Percentiles rank a stretch among this genome's conserved stretches.
phyloP scores from a whole-genome alignment of 2,797 vertebrate genomes.

The Karalla daura region DNA sequence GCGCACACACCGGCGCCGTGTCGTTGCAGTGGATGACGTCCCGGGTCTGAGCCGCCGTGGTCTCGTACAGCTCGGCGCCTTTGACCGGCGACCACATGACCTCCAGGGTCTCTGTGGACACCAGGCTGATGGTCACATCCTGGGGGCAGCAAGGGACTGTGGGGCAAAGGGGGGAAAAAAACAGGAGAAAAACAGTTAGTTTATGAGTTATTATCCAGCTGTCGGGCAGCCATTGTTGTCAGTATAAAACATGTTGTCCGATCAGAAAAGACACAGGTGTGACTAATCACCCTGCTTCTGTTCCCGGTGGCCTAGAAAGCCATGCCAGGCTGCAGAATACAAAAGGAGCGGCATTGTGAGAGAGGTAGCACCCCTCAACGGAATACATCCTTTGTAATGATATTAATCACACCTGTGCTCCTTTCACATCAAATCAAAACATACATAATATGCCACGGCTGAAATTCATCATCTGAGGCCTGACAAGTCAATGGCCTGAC shows the following conservation, averaged over 20 bases:
- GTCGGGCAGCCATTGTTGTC: background rate
- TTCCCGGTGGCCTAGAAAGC: background rate
- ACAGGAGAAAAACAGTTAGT: background rate
- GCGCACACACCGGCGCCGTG: conserved; percentile 86
- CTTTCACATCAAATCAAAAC: background rate
- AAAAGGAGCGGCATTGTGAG: background rate
- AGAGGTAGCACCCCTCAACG: background rate
- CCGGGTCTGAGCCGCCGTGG: conserved; percentile 77
- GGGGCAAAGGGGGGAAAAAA: background rate
- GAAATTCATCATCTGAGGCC: background rate
- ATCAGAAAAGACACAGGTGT: background rate
- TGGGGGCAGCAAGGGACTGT: conserved; percentile 93
- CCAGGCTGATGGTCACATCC: conserved; percentile 75
- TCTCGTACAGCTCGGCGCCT: conserved; percentile 91
- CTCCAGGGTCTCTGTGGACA: conserved; percentile 88
- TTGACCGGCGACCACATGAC: conserved; percentile 88
- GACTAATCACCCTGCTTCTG: background rate
- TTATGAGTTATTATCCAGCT: background rate
- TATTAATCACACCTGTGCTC: background rate
- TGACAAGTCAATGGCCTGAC: background rate
- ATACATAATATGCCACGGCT: background rate
- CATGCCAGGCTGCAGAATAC: background rate
- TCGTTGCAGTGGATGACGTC: conserved; percentile 84
- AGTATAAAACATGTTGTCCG: too few relatives aligned
- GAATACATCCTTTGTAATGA: background rate